phyloP scores from a whole-genome alignment of 1,140 invertebrate genomes.

The Euura lappo region DNA sequence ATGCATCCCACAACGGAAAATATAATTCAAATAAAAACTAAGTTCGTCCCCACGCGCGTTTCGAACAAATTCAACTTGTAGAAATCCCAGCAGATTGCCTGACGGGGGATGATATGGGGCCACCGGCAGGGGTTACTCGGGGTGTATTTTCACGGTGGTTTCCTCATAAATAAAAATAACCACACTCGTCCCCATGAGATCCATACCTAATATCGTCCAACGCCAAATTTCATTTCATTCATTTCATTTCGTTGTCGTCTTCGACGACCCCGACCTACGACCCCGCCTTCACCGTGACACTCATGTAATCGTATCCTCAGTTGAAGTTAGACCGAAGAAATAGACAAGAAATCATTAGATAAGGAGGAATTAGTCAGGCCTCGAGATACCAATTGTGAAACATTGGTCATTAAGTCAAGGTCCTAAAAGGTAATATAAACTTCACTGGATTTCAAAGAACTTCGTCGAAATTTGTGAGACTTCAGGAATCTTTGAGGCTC shows the following conservation, averaged over 20 bases:
- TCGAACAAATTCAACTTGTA: slow-evolving; percentile 1
- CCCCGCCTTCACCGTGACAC: background rate
- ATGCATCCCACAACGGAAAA: background rate
- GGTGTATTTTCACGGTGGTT: slow-evolving; percentile 1
- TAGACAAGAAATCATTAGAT: too few species aligned
- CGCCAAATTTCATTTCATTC: background rate
- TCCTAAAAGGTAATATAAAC: too few species aligned
- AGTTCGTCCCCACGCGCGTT: background rate
- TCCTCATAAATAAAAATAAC: slow-evolving; percentile 7
- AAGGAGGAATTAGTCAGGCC: too few species aligned
- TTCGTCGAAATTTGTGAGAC: too few species aligned
- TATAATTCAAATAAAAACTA: slow-evolving; percentile 3
- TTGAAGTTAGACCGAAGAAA: too few species aligned
- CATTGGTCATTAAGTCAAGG: too few species aligned
- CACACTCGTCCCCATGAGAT: slow-evolving; percentile 1
- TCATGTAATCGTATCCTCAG: too few species aligned
- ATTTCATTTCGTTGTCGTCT: background rate
- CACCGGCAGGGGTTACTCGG: background rate
- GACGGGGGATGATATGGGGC: background rate
- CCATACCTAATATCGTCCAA: slow-evolving; percentile 7
- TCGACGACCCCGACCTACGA: background rate
- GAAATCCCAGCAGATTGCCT: slow-evolving; percentile 6
- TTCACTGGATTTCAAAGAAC: too few species aligned
- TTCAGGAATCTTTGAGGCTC: too few species aligned
- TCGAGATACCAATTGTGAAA: too few species aligned